Evolutionary conservation across 2,888 invertebrate genomes (phyloP).

Genomic region (Cephalotes varians): DNA sequence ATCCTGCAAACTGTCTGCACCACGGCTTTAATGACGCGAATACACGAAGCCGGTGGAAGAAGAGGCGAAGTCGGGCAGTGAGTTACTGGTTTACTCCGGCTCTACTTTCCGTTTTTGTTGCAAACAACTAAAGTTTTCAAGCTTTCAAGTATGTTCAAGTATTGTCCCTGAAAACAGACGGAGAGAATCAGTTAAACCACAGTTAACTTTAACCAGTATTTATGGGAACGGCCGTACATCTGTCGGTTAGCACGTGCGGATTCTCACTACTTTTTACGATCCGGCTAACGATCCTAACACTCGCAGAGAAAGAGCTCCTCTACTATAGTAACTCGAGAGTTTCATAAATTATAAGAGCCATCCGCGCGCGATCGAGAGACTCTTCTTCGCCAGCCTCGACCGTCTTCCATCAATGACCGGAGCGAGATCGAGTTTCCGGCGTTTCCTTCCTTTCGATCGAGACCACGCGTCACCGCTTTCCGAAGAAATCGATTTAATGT

Average conservation of each 20-base stretch:
- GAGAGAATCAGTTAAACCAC: slow-evolving; percentile 37
- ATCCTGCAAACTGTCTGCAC: slow-evolving; percentile 1
- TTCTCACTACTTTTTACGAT: slow-evolving; percentile 50
- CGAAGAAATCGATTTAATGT: slow-evolving; percentile 59
- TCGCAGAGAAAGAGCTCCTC: neutral
- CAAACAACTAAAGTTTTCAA: slow-evolving; percentile 26
- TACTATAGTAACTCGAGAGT: slow-evolving; percentile 6
- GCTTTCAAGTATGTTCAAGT: slow-evolving; percentile 35
- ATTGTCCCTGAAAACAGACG: neutral
- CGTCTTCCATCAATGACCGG: slow-evolving; percentile 38
- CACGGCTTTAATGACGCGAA: slow-evolving; percentile 32
- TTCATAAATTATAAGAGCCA: slow-evolving; percentile 45
- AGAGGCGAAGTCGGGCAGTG: neutral
- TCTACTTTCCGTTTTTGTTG: slow-evolving; percentile 15
- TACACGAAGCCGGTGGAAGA: slow-evolving; percentile 25
- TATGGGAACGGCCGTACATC: slow-evolving; percentile 49
- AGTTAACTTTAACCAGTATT: slow-evolving; percentile 47
- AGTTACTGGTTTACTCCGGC: slow-evolving; percentile 7
- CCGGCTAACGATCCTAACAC: slow-evolving; percentile 26
- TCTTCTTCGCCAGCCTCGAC: neutral
- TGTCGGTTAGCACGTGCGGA: slow-evolving; percentile 38
- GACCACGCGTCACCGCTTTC: slow-evolving; percentile 16
- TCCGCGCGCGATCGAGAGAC: neutral
- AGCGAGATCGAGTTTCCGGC: slow-evolving; percentile 41
- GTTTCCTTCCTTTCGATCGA: slow-evolving; percentile 19